A percentile compares a stretch with the other conserved stretches of the same genome.
phyloP scores from a whole-genome alignment of 2,113 vertebrate species.

The Trinectes maculatus region DNA sequence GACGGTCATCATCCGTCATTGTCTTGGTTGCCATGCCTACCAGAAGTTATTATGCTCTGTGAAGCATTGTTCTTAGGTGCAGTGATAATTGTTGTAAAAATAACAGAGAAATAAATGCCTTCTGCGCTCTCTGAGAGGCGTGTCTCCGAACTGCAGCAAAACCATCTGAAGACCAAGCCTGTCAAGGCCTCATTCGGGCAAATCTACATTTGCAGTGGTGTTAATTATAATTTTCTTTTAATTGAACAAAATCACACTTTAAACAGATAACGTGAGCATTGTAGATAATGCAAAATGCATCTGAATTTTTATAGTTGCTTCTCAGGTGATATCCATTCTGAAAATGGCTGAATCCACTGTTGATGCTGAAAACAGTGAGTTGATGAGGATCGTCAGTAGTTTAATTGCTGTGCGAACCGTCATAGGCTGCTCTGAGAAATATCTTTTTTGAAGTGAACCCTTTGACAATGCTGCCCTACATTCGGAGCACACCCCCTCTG shows the following conservation, averaged over 20 bases:
- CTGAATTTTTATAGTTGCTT: neutral
- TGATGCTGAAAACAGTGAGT: neutral
- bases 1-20: neutral
- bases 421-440: neutral
- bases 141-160: conserved; percentile 11
- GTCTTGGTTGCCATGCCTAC: conserved; percentile 21
- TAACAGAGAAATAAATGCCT: conserved; percentile 25
- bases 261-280: neutral
- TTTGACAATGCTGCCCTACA: neutral
- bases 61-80: conserved; percentile 42
- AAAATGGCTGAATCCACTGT: neutral
- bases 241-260: neutral
- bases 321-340: neutral
- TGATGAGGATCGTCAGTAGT: neutral
- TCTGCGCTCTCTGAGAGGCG: neutral
- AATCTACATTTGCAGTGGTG: neutral
- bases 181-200: neutral
- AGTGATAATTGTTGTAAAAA: conserved; percentile 46
- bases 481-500: neutral
- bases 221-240: too few species aligned
- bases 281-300: too few species aligned
- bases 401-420: neutral
- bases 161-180: neutral
- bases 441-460: neutral
- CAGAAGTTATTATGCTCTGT: conserved; percentile 27